phyloP scores from a whole-genome alignment of 2,113 vertebrate species.

The human (Homo sapiens) region GRCh38 chr4:84600501-84601000 shows the following conservation, averaged over 20 bases:
- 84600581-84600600: background rate
- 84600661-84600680: background rate
- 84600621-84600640: background rate
- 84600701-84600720: background rate
- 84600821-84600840: background rate
- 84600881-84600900: background rate
- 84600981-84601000: no score
- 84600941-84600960: no score
- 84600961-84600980: no score
- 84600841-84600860: background rate
- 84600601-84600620: background rate
- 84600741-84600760: background rate
- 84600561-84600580: background rate
- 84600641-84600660: background rate
- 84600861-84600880: background rate
- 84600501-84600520: background rate
- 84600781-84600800: background rate
- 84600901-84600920: no score
- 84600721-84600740: background rate
- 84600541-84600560: background rate
- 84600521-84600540: background rate
- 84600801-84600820: background rate
- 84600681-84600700: background rate
- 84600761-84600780: background rate
- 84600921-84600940: no score